These are phyloP conservation scores for Corella eumyota DNA, from an alignment of 23 tunicate species.

Conservation along the genomic window DNA sequence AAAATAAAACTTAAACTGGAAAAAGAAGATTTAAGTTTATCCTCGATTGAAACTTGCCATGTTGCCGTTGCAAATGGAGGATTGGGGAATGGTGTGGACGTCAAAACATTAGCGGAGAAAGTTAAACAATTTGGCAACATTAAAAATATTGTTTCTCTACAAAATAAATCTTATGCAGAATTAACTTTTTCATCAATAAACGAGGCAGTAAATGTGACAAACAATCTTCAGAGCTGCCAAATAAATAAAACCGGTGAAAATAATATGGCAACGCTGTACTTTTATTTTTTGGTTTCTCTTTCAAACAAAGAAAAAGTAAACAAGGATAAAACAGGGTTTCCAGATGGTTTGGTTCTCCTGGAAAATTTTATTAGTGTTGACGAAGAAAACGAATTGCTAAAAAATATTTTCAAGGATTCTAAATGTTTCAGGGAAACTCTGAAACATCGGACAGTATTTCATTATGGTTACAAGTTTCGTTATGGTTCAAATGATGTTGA, in stretches of 20 bases:
- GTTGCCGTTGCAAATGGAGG: constrained; percentile 29
- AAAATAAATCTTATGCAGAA: constrained; percentile 27
- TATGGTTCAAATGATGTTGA: constrained; percentile 82
- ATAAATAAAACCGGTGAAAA: constrained; percentile 15
- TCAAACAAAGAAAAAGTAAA: not conserved
- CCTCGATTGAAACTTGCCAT: not conserved
- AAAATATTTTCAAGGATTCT: constrained; percentile 25
- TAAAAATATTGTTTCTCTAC: not conserved
- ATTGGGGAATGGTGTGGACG: constrained; percentile 18
- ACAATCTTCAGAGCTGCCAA: constrained; percentile 26
- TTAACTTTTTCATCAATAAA: not conserved
- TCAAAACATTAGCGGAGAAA: constrained; percentile 1
- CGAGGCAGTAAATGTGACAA: constrained; percentile 5
- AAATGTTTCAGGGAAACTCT: constrained; percentile 16
- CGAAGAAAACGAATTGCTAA: constrained; percentile 37
- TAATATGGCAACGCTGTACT: constrained; percentile 3
- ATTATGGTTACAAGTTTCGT: constrained; percentile 84
- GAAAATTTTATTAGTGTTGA: constrained; percentile 56
- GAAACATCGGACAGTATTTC: constrained; percentile 68
- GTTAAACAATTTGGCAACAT: constrained; percentile 6
- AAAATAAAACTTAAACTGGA: constrained; percentile 11
- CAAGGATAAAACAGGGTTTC: not conserved
- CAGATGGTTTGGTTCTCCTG: constrained; percentile 29
- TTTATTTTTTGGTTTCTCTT: not conserved
- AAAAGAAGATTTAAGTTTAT: constrained; percentile 6